phyloP scores from a whole-genome alignment of 2,113 vertebrate species.

The Emydocephalus ijimae region DNA sequence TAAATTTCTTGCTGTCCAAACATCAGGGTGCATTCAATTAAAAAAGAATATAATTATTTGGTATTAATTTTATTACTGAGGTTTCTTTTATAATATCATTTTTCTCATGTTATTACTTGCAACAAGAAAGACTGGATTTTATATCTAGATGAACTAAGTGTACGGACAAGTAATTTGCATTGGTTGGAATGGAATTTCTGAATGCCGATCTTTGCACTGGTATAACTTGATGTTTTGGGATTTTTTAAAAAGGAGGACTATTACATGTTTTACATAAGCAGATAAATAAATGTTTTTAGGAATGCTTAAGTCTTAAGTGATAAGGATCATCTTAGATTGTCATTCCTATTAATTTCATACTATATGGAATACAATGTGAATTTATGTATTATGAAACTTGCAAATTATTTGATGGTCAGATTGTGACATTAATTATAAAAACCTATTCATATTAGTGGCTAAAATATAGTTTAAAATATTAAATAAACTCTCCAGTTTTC shows the following conservation, averaged over 20 bases:
- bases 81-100: conserved; percentile 64
- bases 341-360: neutral
- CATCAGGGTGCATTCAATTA: conserved; percentile 68
- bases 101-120: conserved; percentile 57
- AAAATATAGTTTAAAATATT: neutral
- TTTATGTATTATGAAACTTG: neutral
- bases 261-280: neutral
- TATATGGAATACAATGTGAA: neutral
- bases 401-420: neutral
- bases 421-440: neutral
- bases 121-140: conserved; percentile 44
- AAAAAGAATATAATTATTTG: conserved; percentile 68
- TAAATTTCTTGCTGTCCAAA: conserved; percentile 77
- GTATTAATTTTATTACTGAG: conserved; percentile 61
- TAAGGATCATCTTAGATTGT: neutral
- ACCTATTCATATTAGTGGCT: neutral
- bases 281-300: neutral
- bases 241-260: neutral
- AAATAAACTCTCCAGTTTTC: neutral
- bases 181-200: neutral
- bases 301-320: neutral
- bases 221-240: neutral
- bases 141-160: neutral
- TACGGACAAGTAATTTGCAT: neutral
- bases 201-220: neutral